Conservation (phyloP, 1,140 invertebrate species). For the Aphelinus certus region DNA sequence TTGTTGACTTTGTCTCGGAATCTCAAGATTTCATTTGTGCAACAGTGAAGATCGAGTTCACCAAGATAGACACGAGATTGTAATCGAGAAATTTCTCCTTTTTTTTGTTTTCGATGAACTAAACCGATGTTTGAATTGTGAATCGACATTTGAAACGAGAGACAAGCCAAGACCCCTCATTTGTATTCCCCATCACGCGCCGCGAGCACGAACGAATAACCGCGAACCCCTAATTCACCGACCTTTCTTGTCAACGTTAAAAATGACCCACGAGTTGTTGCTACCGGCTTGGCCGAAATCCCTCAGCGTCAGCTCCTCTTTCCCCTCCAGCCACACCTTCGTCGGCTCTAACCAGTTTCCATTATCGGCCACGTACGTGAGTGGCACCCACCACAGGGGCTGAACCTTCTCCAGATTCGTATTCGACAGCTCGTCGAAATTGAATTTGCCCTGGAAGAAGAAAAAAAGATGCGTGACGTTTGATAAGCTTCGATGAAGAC, state of each 20-base stretch:
- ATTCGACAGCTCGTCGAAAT: conserved; percentile 39
- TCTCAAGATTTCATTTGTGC: no score
- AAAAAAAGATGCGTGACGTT: background rate
- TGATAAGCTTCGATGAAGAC: no score
- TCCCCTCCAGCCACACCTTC: conserved; percentile 55
- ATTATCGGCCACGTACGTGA: conserved; percentile 62
- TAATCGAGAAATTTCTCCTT: no score
- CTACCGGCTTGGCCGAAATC: conserved; percentile 35
- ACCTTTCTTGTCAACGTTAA: conserved; percentile 68
- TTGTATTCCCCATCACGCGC: no score
- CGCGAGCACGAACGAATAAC: no score
- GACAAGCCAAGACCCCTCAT: no score
- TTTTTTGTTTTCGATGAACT: no score
- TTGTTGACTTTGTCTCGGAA: no score
- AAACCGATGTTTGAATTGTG: no score
- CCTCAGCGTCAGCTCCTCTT: conserved; percentile 45
- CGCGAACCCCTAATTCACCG: background rate
- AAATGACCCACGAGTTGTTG: conserved; percentile 65
- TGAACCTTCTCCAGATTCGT: background rate
- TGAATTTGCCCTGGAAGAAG: conserved; percentile 29
- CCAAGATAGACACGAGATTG: no score
- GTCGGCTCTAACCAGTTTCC: conserved; percentile 49
- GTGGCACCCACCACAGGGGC: conserved; percentile 67
- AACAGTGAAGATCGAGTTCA: no score
- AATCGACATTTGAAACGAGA: no score